These are phyloP conservation scores for Corapipo altera DNA, from an alignment of 2,113 vertebrate genomes.

Conservation along the genomic window DNA sequence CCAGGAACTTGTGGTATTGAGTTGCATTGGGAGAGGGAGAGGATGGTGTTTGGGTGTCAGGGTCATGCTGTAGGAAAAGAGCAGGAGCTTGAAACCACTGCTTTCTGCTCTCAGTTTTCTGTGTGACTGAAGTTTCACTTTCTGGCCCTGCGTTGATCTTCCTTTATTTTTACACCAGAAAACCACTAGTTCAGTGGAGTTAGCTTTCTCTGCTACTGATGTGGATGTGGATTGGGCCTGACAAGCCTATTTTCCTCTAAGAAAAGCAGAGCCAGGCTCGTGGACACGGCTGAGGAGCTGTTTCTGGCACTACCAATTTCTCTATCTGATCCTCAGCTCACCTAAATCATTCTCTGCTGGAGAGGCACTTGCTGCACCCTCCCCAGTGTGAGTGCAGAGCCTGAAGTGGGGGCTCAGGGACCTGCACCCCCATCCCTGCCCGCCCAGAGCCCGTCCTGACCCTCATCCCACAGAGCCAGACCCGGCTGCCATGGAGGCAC, in stretches of 20 bases:
- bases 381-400: not conserved
- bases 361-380: too few species aligned
- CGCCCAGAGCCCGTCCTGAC: not conserved
- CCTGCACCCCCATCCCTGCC: not conserved
- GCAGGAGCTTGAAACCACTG: not conserved
- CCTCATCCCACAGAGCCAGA: not conserved
- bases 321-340: not conserved
- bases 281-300: fast-evolving
- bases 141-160: not conserved
- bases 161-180: not conserved
- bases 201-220: not conserved
- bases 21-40: not conserved
- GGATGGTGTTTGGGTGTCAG: not conserved
- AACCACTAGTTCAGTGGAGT: not conserved
- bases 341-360: too few species aligned
- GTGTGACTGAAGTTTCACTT: not conserved
- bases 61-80: not conserved
- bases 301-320: not conserved
- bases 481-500: not conserved
- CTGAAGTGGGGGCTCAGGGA: not conserved
- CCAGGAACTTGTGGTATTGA: not conserved
- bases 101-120: not conserved
- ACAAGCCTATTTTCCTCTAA: not conserved
- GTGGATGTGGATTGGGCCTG: not conserved
- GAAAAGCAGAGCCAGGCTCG: not conserved